Conservation (phyloP, 2,888 invertebrate species). For the Chymomyza fuscimana region DNA sequence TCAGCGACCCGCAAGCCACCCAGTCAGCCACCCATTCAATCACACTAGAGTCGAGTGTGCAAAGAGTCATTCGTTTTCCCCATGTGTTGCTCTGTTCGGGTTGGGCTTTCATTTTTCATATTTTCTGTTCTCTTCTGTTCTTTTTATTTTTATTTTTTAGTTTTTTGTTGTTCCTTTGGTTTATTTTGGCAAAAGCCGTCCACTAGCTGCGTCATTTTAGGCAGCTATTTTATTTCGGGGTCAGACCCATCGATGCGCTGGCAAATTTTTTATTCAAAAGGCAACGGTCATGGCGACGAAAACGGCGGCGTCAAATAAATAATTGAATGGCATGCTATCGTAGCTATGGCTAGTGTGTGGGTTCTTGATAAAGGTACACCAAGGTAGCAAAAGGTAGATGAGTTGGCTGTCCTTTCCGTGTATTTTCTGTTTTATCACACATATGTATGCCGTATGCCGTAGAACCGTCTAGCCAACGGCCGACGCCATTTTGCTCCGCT, state of each 20-base stretch:
- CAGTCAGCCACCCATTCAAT: constrained; percentile 18
- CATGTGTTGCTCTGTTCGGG: constrained; percentile 34
- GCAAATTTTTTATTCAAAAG: constrained; percentile 54
- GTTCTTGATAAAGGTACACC: constrained; percentile 31
- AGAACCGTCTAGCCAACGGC: constrained; percentile 32
- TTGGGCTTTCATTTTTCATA: constrained; percentile 42
- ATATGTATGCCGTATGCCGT: constrained; percentile 31
- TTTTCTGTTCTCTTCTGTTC: background rate
- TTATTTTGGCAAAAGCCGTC: constrained; percentile 20
- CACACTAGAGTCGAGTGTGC: background rate
- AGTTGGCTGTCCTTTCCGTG: background rate
- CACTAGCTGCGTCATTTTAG: constrained; percentile 12
- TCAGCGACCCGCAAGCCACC: constrained; percentile 24
- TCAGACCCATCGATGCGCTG: constrained; percentile 33
- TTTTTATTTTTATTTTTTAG: background rate
- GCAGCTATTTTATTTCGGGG: constrained; percentile 23
- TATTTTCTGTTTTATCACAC: constrained; percentile 12
- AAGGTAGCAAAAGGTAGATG: constrained; percentile 16
- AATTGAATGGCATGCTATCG: constrained; percentile 45
- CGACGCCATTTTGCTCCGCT: constrained; percentile 23
- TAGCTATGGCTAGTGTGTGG: constrained; percentile 6
- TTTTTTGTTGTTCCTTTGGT: constrained; percentile 7
- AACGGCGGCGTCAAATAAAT: constrained; percentile 38
- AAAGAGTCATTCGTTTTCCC: constrained; percentile 28
- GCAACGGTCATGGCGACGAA: constrained; percentile 20